Base-by-base conservation (phyloP, 2,113 vertebrate species). In the Taurulus bubalis region DNA sequence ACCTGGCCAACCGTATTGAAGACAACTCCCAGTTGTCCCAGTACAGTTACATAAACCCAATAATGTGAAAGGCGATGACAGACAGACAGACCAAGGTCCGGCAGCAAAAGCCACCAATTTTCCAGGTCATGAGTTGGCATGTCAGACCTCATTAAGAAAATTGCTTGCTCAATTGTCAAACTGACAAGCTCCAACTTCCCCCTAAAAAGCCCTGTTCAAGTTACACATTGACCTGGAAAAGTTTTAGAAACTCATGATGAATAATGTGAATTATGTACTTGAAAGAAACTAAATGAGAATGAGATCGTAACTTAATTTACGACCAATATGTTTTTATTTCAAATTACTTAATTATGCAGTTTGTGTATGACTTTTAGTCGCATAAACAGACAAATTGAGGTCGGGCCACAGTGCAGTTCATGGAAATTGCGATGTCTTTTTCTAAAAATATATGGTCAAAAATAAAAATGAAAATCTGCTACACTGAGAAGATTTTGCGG, bases 41-140 rank as follows among this genome's bases (percentile, higher is more conserved):
- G 55, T 16, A 9, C 51, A 12, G 11, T 59, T 8, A 30, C 14
- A 28, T 59, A 16, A 58, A 28, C 56, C 11, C 15, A 42, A 59
- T n/a, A 30, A 34, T 36, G n/a, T 8, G 9, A 22, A 30, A 30
- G 38, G 53, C 34, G 71, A 12, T 49, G 75, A 75, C 66, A 75
- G 60, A 66, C 32, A 60, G 75, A 74, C 40, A 3, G 47, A 72
- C 36, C n/a, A n/a, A n/a, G n/a, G n/a, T n/a, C n/a, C n/a, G n/a
- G 15, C 45, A 71, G 20, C 22, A 56, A 16, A 51, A 42, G 20
- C 58, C 6, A 32, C 15, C 42, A 60, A 5, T 73, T 49, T 28
- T 2, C 22, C 7, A 24, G 32, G 58, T 28, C 28, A 53, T 75
- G 55, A 71, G 14, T 1, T 9, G 26, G 53, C 40, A n/a, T 15